Conservation (phyloP, 1,140 invertebrate species). For the Onthophagus taurus region DNA sequence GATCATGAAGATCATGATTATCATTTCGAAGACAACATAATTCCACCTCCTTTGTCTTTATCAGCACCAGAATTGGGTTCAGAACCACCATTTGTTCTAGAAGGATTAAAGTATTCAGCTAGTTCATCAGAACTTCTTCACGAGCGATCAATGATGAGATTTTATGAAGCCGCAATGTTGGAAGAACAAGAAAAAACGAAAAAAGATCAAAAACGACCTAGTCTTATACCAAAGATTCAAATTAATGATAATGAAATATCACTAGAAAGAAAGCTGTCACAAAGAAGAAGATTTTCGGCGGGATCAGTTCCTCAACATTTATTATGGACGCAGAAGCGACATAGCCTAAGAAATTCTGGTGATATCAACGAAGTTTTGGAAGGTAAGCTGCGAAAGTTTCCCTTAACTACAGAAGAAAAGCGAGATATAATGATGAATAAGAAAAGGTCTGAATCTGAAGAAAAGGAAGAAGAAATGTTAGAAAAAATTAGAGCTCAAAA, state of each 20-base stretch:
- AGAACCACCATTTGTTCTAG: slow-evolving; percentile 42
- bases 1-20: slow-evolving; percentile 5
- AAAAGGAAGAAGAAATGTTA: slow-evolving; percentile 30
- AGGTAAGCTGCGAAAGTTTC: slow-evolving; percentile 15
- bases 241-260: slow-evolving; percentile 28
- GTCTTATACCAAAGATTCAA: slow-evolving; percentile 34
- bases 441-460: slow-evolving; percentile 29
- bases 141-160: slow-evolving; percentile 66
- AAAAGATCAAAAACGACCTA: slow-evolving; percentile 19
- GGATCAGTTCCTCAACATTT: slow-evolving; percentile 25
- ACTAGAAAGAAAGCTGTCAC: slow-evolving; percentile 27
- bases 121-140: slow-evolving; percentile 74
- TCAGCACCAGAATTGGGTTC: slow-evolving; percentile 65
- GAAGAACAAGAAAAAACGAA: slow-evolving; percentile 52
- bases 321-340: slow-evolving; percentile 29
- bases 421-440: slow-evolving; percentile 19
- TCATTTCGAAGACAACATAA: slow-evolving; percentile 26
- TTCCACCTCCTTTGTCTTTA: slow-evolving; percentile 62
- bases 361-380: slow-evolving; percentile 27
- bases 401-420: slow-evolving; percentile 15
- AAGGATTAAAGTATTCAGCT: slow-evolving; percentile 54
- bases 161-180: slow-evolving; percentile 61
- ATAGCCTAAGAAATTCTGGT: slow-evolving; percentile 30
- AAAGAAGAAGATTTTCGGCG: slow-evolving; percentile 25
- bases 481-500: slow-evolving; percentile 25